Conservation (phyloP, 1,140 invertebrate species). For the Paraescarpia echinospica region DNA sequence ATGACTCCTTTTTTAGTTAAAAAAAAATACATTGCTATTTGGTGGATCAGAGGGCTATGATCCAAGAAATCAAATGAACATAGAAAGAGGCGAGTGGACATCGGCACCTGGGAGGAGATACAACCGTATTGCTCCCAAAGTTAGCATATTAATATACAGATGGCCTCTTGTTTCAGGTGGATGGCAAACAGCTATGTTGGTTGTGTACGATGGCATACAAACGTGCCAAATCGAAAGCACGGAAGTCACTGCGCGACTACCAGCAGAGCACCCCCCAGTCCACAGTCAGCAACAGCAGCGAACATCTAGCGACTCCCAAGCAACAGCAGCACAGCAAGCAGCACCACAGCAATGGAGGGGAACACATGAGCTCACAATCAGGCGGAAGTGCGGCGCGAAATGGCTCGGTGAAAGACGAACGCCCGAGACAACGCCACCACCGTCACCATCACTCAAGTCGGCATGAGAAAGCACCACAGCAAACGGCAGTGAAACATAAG, state of each 20-base stretch:
- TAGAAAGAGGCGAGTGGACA: no score
- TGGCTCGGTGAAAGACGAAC: slow-evolving; percentile 29
- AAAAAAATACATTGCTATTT: no score
- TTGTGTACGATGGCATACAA: slow-evolving; percentile 93
- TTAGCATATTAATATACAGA: not conserved
- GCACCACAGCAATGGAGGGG: not conserved
- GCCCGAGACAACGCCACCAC: slow-evolving; percentile 37
- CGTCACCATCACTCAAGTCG: slow-evolving; percentile 35
- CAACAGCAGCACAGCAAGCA: not conserved
- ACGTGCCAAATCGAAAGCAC: slow-evolving; percentile 74
- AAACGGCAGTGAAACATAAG: slow-evolving; percentile 20
- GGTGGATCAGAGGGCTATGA: no score
- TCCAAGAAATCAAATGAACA: no score
- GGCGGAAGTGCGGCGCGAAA: not conserved
- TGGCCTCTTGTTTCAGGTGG: slow-evolving; percentile 69
- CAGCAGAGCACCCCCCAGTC: not conserved
- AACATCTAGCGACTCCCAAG: not conserved
- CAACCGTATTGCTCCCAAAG: no score
- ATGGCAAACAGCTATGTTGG: slow-evolving; percentile 95
- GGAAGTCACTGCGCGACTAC: not conserved
- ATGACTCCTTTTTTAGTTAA: no score
- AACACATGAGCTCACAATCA: not conserved
- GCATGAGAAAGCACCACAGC: slow-evolving; percentile 28
- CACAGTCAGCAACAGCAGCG: not conserved
- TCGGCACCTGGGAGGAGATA: no score